A percentile compares a stretch with the other conserved stretches of the same genome.
Conservation (phyloP, 2,888 invertebrate genomes). For the Enchytraeus crypticus region DNA sequence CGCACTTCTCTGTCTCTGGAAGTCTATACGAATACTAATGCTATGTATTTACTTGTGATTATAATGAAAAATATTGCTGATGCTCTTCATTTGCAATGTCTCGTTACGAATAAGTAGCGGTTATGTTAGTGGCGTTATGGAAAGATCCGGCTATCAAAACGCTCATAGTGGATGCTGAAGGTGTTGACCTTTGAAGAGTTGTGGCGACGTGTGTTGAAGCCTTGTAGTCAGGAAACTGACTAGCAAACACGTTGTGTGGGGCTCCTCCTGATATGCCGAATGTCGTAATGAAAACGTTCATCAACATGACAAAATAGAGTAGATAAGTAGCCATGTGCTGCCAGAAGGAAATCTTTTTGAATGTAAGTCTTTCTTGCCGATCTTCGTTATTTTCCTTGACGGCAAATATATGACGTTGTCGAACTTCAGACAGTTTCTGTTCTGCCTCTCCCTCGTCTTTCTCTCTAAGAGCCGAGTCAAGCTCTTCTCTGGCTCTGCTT, state of each 20-base stretch:
- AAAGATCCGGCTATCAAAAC: no score
- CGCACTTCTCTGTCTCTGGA: no score
- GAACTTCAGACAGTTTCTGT: slow-evolving; percentile 24
- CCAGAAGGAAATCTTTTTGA: slow-evolving; percentile 28
- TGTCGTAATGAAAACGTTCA: slow-evolving; percentile 29
- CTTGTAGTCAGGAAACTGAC: not conserved
- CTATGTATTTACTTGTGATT: no score
- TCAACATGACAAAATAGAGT: slow-evolving; percentile 27
- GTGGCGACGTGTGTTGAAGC: not conserved
- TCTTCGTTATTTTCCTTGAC: slow-evolving; percentile 27
- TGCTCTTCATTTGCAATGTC: no score
- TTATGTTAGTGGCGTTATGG: no score
- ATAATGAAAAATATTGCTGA: no score
- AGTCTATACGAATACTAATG: no score
- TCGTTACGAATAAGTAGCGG: no score
- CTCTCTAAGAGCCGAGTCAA: slow-evolving; percentile 19
- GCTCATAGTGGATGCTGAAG: no score
- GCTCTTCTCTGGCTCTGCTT: slow-evolving; percentile 21
- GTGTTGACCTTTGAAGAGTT: no score
- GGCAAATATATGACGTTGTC: slow-evolving; percentile 25
- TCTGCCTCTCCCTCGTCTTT: slow-evolving; percentile 28
- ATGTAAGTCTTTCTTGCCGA: slow-evolving; percentile 24
- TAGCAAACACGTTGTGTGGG: slow-evolving; percentile 2
- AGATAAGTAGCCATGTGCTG: slow-evolving; percentile 29
- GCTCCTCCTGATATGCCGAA: slow-evolving; percentile 27